phyloP scores from a whole-genome alignment of 2,113 vertebrate genomes.

The Pithys albifrons region DNA sequence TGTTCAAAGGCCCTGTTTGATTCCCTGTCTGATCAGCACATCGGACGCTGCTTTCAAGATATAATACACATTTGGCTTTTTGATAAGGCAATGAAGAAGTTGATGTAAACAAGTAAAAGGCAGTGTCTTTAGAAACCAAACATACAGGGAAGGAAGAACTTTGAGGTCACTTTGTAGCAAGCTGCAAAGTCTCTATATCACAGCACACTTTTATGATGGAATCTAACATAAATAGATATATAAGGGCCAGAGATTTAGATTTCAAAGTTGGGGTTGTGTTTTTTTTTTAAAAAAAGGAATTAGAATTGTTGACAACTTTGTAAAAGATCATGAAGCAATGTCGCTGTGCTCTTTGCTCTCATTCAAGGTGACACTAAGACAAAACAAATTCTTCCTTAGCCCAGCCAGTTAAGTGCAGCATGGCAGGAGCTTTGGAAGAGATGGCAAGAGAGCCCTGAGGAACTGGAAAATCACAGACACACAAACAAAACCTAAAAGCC shows the following conservation, averaged over 20 bases:
- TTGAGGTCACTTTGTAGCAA: background rate
- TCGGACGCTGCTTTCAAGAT: constrained; percentile 32
- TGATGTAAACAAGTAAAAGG: constrained; percentile 25
- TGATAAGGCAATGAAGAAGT: background rate
- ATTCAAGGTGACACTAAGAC: background rate
- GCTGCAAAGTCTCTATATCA: background rate
- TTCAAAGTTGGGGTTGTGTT: background rate
- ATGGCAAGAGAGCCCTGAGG: background rate
- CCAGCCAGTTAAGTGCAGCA: background rate
- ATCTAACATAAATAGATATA: background rate
- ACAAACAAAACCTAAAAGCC: background rate
- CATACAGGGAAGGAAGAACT: background rate
- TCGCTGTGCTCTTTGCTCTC: background rate
- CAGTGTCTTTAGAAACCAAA: background rate
- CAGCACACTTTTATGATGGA: background rate
- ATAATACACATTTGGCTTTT: background rate
- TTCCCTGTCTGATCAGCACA: background rate
- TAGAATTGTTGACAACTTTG: background rate
- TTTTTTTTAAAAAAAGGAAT: background rate
- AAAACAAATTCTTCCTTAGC: background rate
- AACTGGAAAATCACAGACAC: background rate
- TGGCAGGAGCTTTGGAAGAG: background rate
- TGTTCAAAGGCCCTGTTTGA: background rate
- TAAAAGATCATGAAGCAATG: background rate
- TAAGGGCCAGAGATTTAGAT: background rate